Evolutionary conservation across 2,888 invertebrate genomes (phyloP), one percentile per base, ranked within the genome.

Genomic region (Andrena flavipes): DNA sequence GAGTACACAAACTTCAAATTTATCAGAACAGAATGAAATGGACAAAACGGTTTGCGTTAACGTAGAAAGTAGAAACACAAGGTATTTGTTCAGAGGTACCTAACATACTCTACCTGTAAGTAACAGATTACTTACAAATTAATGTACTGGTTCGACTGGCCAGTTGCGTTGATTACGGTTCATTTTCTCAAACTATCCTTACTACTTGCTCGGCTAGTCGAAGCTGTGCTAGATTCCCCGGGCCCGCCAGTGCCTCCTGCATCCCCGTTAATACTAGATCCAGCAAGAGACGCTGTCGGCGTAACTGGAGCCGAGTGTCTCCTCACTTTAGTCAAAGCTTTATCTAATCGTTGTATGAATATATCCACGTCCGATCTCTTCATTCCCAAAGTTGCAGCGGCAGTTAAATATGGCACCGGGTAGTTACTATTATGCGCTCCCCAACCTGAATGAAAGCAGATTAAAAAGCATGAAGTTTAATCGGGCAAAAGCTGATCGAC

Each of bases 311-410:
- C 92, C 20, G 93, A 93, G 67, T 92, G 93, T 73, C 93, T 90
- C 70, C 92, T 91, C 20, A 93, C 91, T 88, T 94, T 93, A n/a
- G 92, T 88, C 91, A 95, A 92, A 70, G 96, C 96, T 93, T 96
- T 96, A 76, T 95, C 95, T 65, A 97, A 93, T 89, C 96, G 95
- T 84, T 95, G 95, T 65, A 96, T 94, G 92, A 97, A 97, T 29
- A 94, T 92, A 91, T 97, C 96, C n/a, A 97, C 95, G 89, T 97
- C 97, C 2, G 93, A 90, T 85, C 95, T 94, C 63, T 95, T 95
- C 93, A 97, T 95, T 3, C 97, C 97, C 51, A 97, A 93, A 6
- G 96, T 95, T 2, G 97, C 96, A 20, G 97, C 97, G 68, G 96
- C 96, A 3, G 97, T 97, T 84, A 97, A 94, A 91, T 97, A 97